phyloP scores from a whole-genome alignment of 2,888 invertebrate species.

The Patella pellucida region DNA sequence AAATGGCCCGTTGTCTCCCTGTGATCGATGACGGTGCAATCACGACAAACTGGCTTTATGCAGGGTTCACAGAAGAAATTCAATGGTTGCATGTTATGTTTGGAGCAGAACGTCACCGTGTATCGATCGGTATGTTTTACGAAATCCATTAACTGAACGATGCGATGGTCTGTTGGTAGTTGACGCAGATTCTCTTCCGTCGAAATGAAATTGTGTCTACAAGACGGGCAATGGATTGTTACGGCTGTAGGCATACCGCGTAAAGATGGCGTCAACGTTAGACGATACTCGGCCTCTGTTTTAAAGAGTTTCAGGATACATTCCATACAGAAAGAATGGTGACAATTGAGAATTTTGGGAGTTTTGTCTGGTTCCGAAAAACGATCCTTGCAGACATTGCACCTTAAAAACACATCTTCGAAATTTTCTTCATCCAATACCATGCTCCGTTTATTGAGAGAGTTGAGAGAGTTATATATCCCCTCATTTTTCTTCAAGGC shows the following conservation, averaged over 20 bases:
- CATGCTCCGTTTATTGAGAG: conserved; percentile 46
- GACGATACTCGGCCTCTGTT: conserved; percentile 49
- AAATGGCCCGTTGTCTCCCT: conserved; percentile 50
- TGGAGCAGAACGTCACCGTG: conserved; percentile 56
- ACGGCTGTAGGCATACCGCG: conserved; percentile 47
- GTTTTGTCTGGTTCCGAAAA: conserved; percentile 42
- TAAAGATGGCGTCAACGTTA: conserved; percentile 38
- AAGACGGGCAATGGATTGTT: conserved; percentile 55
- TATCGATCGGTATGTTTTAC: conserved; percentile 55
- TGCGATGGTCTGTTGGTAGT: conserved; percentile 57
- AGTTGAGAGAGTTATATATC: conserved; percentile 20
- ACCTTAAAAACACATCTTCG: conserved; percentile 55
- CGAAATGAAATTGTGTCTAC: conserved; percentile 50
- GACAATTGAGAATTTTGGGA: conserved; percentile 59
- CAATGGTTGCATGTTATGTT: conserved; percentile 56
- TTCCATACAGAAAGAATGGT: conserved; percentile 56
- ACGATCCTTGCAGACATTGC: conserved; percentile 53
- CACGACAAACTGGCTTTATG: conserved; percentile 53
- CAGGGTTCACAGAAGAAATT: conserved; percentile 65
- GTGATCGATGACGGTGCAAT: conserved; percentile 61
- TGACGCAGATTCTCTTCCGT: conserved; percentile 53
- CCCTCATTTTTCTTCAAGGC: conserved; percentile 24
- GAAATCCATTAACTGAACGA: conserved; percentile 63
- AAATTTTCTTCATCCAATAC: conserved; percentile 59
- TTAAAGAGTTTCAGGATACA: conserved; percentile 50